Conservation (phyloP, 2,888 invertebrate species). For the Sinodicranocentrus sp. region DNA sequence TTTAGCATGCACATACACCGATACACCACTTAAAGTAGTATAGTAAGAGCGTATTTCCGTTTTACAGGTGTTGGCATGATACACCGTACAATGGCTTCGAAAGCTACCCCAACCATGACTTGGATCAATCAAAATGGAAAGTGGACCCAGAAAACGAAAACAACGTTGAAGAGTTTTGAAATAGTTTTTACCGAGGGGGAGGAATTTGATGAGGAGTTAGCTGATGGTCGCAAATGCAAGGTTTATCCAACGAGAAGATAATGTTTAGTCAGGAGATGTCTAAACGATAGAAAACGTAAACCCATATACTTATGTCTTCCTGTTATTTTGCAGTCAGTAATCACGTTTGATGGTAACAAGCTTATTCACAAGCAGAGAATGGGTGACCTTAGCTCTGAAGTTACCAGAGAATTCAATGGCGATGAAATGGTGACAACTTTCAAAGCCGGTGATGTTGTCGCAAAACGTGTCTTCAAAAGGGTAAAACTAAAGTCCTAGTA, state of each 20-base stretch:
- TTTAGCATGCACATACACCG: background rate
- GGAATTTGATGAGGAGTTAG: conserved; percentile 65
- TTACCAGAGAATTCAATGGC: conserved; percentile 68
- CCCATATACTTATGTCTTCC: no score
- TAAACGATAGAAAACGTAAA: no score
- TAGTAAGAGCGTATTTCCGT: background rate
- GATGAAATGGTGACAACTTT: conserved; percentile 56
- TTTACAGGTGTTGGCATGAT: conserved; percentile 62
- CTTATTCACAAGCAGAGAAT: conserved; percentile 68
- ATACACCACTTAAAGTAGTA: background rate
- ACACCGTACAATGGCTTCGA: conserved; percentile 52
- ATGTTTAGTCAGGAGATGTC: no score
- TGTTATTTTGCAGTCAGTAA: conserved; percentile 63
- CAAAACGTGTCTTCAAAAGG: conserved; percentile 56
- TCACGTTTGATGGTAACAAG: conserved; percentile 67
- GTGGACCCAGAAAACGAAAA: conserved; percentile 69
- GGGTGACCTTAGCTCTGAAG: conserved; percentile 45
- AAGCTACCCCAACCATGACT: conserved; percentile 50
- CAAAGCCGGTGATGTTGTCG: conserved; percentile 54
- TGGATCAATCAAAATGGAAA: conserved; percentile 65
- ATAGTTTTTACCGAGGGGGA: conserved; percentile 65
- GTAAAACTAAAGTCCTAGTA: no score
- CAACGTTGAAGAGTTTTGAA: conserved; percentile 67
- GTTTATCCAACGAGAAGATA: background rate
- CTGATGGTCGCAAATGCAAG: conserved; percentile 66